Conservation (phyloP, 1,140 invertebrate genomes). For the Linepithema humile region DNA sequence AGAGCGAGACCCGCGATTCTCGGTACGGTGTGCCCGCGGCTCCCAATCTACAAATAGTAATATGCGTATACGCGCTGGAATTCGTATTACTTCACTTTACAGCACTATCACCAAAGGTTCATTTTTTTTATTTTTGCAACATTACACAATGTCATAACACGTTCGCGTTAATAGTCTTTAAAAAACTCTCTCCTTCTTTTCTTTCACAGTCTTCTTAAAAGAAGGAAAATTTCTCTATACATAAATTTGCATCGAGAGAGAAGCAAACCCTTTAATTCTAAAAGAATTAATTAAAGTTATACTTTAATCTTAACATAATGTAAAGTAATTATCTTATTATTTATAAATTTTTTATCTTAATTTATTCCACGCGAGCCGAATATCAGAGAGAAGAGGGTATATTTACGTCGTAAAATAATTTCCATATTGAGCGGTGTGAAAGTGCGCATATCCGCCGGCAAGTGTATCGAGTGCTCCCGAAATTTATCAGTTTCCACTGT, state of each 20-base stretch:
- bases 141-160: not conserved
- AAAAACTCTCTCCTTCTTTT: not conserved
- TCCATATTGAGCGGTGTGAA: not conserved
- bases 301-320: no score
- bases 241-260: not conserved
- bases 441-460: not conserved
- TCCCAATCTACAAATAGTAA: constrained; percentile 17
- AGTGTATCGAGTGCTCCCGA: constrained; percentile 48
- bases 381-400: not conserved
- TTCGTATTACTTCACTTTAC: not conserved
- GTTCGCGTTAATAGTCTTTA: not conserved
- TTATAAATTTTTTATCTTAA: no score
- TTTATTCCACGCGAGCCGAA: not conserved
- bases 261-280: no score
- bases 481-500: constrained; percentile 54
- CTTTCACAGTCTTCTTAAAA: not conserved
- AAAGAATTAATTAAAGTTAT: no score
- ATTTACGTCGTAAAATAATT: constrained; percentile 12
- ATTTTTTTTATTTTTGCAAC: not conserved
- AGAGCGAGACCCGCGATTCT: constrained; percentile 16
- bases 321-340: no score
- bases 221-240: not conserved
- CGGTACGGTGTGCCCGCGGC: not conserved
- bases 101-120: not conserved
- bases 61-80: not conserved